A percentile compares a stretch with the other conserved stretches of the same genome.
These are phyloP conservation scores for Malacoctenus gilli DNA, from an alignment of 2,797 vertebrate genomes.

Conservation along the genomic window DNA sequence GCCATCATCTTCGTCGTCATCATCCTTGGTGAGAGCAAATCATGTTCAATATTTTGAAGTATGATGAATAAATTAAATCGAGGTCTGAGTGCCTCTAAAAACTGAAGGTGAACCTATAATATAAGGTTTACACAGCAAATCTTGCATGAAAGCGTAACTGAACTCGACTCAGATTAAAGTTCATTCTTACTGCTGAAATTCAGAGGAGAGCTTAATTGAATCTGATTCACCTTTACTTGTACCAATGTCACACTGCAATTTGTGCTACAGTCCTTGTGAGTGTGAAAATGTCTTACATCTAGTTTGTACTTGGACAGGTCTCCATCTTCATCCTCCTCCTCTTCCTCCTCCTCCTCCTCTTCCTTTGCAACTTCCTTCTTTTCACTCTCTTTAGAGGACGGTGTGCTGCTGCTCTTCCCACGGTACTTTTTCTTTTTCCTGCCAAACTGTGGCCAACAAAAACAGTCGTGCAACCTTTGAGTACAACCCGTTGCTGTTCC, in stretches of 20 bases:
- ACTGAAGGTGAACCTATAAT: too few relatives aligned
- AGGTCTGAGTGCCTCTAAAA: too few relatives aligned
- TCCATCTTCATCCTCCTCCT: conserved; percentile 90
- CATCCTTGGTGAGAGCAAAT: conserved; percentile 78
- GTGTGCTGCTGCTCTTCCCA: conserved; percentile 85
- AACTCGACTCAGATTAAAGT: too few relatives aligned
- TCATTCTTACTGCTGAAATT: too few relatives aligned
- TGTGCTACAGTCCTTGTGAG: too few relatives aligned
- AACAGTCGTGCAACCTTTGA: neutral
- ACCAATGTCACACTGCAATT: too few relatives aligned
- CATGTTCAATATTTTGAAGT: neutral
- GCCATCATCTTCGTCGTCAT: conserved; percentile 85
- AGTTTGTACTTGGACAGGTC: conserved; percentile 98
- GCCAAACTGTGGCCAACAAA: conserved; percentile 85
- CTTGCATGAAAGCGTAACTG: too few relatives aligned
- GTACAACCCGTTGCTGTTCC: fast-evolving
- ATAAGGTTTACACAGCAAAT: too few relatives aligned
- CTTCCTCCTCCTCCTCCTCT: conserved; percentile 84
- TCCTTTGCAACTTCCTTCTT: conserved; percentile 87
- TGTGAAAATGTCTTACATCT: conserved; percentile 91
- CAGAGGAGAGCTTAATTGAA: too few relatives aligned
- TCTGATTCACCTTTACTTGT: too few relatives aligned
- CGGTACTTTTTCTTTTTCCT: conserved; percentile 98
- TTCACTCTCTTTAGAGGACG: conserved; percentile 87
- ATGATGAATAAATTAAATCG: too few relatives aligned